A percentile compares a stretch with the other conserved stretches of the same genome.
Conservation (phyloP, 2,888 invertebrate species). For the Eupithecia vulgata region DNA sequence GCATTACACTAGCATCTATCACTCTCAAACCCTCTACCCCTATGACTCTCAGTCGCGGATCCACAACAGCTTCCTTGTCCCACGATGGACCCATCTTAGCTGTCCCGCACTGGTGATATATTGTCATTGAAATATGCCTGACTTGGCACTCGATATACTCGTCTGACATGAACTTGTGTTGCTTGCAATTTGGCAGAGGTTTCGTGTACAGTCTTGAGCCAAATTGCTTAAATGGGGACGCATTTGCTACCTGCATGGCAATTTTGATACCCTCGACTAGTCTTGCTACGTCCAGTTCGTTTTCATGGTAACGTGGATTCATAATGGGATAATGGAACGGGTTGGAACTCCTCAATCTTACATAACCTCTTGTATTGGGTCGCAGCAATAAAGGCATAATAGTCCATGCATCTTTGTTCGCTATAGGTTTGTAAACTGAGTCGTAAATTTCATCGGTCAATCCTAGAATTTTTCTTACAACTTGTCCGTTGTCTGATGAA, state of each 20-base stretch:
- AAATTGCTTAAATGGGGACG: conserved; percentile 91
- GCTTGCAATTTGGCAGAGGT: conserved; percentile 91
- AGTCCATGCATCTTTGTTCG: conserved; percentile 91
- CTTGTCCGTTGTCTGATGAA: conserved; percentile 90
- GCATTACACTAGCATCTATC: conserved; percentile 95
- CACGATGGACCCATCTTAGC: conserved; percentile 93
- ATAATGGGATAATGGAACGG: conserved; percentile 95
- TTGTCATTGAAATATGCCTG: conserved; percentile 93
- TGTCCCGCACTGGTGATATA: conserved; percentile 95
- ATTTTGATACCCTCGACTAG: conserved; percentile 94
- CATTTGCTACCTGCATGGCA: conserved; percentile 88
- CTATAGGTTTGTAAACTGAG: conserved; percentile 91
- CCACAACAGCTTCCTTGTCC: conserved; percentile 92
- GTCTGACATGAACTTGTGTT: conserved; percentile 89
- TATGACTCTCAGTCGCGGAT: conserved; percentile 89
- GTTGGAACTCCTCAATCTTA: conserved; percentile 90
- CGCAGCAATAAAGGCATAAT: conserved; percentile 93
- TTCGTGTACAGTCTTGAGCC: conserved; percentile 89
- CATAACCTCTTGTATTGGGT: conserved; percentile 91
- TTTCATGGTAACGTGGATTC: conserved; percentile 95
- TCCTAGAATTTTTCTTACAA: conserved; percentile 90
- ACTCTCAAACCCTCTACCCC: conserved; percentile 91
- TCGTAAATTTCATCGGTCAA: conserved; percentile 92
- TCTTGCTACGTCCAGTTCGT: conserved; percentile 89
- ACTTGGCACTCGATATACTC: conserved; percentile 94